Conservation (phyloP, 2,113 vertebrate species). For the Malurus melanocephalus region DNA sequence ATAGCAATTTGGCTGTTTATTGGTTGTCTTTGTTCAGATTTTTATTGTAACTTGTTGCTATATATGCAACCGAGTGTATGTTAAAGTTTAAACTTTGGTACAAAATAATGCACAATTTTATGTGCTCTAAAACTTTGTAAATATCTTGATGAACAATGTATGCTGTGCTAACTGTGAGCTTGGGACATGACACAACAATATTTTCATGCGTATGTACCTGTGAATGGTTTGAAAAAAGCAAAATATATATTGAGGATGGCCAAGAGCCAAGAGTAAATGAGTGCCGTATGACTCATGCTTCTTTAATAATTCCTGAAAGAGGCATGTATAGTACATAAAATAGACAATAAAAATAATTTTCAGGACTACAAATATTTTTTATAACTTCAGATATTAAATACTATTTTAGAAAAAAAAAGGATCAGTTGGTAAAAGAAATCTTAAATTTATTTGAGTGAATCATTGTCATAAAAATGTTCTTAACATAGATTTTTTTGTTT, state of each 20-base stretch:
- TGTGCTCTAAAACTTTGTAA: slow-evolving; percentile 76
- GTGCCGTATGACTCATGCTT: slow-evolving; percentile 58
- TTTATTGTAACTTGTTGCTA: slow-evolving; percentile 73
- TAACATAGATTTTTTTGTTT: slow-evolving; percentile 57
- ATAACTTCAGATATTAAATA: slow-evolving; percentile 74
- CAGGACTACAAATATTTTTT: slow-evolving; percentile 78
- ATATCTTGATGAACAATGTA: slow-evolving; percentile 61
- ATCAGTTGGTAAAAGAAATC: slow-evolving; percentile 61
- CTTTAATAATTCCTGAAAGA: slow-evolving; percentile 70
- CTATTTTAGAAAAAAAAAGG: slow-evolving; percentile 72
- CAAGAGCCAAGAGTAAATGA: slow-evolving; percentile 51
- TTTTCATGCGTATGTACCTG: slow-evolving; percentile 72
- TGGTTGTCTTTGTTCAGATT: slow-evolving; percentile 73
- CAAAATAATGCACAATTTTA: slow-evolving; percentile 75
- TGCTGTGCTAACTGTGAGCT: slow-evolving; percentile 63
- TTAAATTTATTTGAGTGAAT: slow-evolving; percentile 52
- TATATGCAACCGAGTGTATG: slow-evolving; percentile 67
- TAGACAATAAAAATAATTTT: slow-evolving; percentile 75
- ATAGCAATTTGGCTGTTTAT: slow-evolving; percentile 73
- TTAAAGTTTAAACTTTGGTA: slow-evolving; percentile 69
- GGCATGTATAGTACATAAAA: slow-evolving; percentile 66
- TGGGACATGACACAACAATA: slow-evolving; percentile 65
- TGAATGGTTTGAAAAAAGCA: slow-evolving; percentile 70
- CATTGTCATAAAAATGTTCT: slow-evolving; percentile 58
- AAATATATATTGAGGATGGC: slow-evolving; percentile 64